These are phyloP conservation scores for Podarcis muralis DNA, from an alignment of 2,113 vertebrate genomes.

Conservation along the genomic window DNA sequence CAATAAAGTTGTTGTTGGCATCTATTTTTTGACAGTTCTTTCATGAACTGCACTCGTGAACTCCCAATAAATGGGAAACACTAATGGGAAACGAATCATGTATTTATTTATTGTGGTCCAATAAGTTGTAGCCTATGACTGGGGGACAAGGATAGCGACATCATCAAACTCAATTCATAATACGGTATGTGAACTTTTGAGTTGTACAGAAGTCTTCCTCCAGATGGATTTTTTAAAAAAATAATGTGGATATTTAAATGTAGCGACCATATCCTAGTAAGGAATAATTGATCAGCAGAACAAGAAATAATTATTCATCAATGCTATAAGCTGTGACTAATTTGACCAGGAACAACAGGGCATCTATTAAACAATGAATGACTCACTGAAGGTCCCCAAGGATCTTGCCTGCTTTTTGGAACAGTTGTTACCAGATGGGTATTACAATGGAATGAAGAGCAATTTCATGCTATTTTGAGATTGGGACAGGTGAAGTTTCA, in stretches of 20 bases:
- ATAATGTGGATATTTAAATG: neutral
- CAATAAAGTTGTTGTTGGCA: neutral
- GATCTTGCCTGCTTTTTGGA: constrained; percentile 48
- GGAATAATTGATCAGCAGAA: neutral
- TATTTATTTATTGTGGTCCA: neutral
- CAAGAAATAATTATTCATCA: neutral
- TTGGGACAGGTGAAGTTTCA: constrained; percentile 68
- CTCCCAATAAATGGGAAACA: neutral
- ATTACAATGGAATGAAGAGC: constrained; percentile 52
- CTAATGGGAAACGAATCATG: neutral
- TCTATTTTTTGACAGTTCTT: neutral
- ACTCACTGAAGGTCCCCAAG: constrained; percentile 5
- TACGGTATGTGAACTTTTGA: neutral
- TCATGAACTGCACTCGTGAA: neutral
- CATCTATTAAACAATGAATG: constrained; percentile 27
- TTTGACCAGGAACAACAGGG: constrained; percentile 9
- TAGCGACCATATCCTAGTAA: neutral
- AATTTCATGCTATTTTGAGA: constrained; percentile 64
- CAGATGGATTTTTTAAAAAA: neutral
- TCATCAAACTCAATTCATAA: neutral
- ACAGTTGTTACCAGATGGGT: constrained; percentile 48
- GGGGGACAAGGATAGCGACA: neutral
- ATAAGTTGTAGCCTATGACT: neutral
- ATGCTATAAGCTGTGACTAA: constrained; percentile 9
- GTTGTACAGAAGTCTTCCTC: neutral